These are phyloP conservation scores for Melanotaenia boesemani DNA, from an alignment of 2,797 vertebrate genomes.

Conservation along the genomic window DNA sequence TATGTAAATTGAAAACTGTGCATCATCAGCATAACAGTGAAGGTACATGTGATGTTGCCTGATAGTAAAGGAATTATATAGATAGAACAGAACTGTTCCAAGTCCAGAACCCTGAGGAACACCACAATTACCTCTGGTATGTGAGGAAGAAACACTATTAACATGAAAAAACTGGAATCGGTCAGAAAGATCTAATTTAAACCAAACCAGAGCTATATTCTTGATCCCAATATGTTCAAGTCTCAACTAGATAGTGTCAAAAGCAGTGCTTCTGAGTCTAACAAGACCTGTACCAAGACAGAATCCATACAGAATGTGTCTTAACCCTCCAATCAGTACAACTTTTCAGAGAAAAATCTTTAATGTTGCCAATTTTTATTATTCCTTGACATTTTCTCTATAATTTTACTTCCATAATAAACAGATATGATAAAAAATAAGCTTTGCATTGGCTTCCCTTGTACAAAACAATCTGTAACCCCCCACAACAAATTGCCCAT, in stretches of 20 bases:
- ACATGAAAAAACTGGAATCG: background rate
- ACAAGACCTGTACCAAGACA: background rate
- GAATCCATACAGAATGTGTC: no score
- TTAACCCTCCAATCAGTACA: no score
- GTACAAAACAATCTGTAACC: no score
- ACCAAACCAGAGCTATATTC: background rate
- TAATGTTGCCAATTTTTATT: no score
- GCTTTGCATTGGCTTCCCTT: no score
- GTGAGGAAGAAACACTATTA: background rate
- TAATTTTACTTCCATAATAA: no score
- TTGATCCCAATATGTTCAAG: background rate
- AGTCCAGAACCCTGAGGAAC: background rate
- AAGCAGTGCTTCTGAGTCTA: background rate
- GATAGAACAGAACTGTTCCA: background rate
- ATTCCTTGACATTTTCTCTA: no score
- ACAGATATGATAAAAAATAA: no score
- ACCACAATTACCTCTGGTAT: background rate
- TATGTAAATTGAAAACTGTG: background rate
- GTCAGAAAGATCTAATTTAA: background rate
- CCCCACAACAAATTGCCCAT: no score
- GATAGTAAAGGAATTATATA: background rate
- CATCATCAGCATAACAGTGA: background rate
- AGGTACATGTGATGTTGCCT: background rate
- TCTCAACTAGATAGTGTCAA: background rate
- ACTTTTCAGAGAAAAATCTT: no score